Evolutionary conservation across 2,797 vertebrate genomes (phyloP), one percentile per base, ranked within the genome.

Genomic region (Manis pentadactyla): DNA sequence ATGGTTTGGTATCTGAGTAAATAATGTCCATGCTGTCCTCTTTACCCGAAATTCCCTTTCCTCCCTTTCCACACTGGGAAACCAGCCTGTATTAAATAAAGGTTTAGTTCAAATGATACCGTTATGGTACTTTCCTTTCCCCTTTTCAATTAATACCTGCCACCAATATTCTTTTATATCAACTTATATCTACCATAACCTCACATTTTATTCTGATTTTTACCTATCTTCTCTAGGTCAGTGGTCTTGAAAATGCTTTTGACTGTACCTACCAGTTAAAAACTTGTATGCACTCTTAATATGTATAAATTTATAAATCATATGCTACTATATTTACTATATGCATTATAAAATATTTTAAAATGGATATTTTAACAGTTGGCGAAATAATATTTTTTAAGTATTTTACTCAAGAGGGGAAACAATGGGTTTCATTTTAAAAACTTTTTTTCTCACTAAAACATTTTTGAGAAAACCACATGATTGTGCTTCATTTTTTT

Each of bases 191-290:
- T 39, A 49, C 23, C 31, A 7, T 68, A 84, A 59, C 34, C 77
- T 94, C 25, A 84, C 51, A 74, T 82, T 94, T 94, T 95, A 71
- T 78, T 94, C 51, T 92, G 57, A 21, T 71, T 96, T 86, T 93
- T 73, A 88, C 18, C 31, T 92, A 0, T 83, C 34, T 86, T 64
- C 27, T 90, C 55, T 87, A 90, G 31, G 68, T 92, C 42, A 87
- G 18, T 89, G 27, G 23, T 77, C 61, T 92, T 75, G n/a, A 71
- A 66, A 68, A 86, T 46, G 10, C 18, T 69, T 49, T 94, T 82
- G 46, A 71, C n/a, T 78, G 29, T 74, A 49, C 25, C 2, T 68
- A 7, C 71, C n/a, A 84, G 17, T 49, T 96, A 93, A 86, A 87
- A 61, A 69, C 86, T 88, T 61, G 0, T 90, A 31, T 87, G 25